These are phyloP conservation scores for Drosophila prolongata DNA, from an alignment of 2,888 invertebrate species.

Conservation along the genomic window DNA sequence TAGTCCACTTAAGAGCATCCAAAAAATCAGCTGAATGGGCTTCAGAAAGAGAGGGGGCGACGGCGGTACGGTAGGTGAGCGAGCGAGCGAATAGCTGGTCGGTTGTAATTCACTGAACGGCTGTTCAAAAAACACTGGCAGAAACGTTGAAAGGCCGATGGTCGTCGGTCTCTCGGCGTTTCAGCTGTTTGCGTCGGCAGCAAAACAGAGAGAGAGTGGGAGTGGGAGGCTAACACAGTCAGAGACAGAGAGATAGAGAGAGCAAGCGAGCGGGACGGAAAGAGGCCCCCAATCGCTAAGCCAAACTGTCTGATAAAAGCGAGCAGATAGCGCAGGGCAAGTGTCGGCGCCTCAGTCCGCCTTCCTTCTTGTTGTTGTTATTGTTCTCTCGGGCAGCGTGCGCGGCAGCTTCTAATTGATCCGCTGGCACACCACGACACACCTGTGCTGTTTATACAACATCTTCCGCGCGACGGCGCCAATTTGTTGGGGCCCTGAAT, in stretches of 20 bases:
- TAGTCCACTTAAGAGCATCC: slow-evolving; percentile 38
- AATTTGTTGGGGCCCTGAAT: slow-evolving; percentile 20
- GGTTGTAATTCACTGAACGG: slow-evolving; percentile 54
- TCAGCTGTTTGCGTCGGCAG: slow-evolving; percentile 43
- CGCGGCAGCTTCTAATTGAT: slow-evolving; percentile 17
- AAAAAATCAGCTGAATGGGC: slow-evolving; percentile 26
- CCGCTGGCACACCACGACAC: background rate
- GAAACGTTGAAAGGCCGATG: slow-evolving; percentile 41
- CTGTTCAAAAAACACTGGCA: slow-evolving; percentile 65
- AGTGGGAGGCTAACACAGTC: too few species aligned
- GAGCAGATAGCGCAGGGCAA: slow-evolving; percentile 36
- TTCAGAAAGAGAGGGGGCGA: background rate
- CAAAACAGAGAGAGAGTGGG: background rate
- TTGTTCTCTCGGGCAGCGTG: slow-evolving; percentile 3
- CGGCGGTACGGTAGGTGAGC: slow-evolving; percentile 3
- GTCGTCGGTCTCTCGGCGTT: slow-evolving; percentile 17
- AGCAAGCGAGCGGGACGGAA: background rate
- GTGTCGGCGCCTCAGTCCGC: slow-evolving; percentile 9
- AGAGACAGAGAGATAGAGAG: background rate
- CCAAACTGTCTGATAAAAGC: slow-evolving; percentile 28
- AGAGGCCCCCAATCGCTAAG: slow-evolving; percentile 20
- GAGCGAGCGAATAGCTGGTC: slow-evolving; percentile 21
- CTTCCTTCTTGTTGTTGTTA: background rate
- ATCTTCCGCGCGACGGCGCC: slow-evolving; percentile 17
- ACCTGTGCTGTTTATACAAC: slow-evolving; percentile 13